Conservation (phyloP, 2,888 invertebrate genomes). For the Hemithea aestivaria region DNA sequence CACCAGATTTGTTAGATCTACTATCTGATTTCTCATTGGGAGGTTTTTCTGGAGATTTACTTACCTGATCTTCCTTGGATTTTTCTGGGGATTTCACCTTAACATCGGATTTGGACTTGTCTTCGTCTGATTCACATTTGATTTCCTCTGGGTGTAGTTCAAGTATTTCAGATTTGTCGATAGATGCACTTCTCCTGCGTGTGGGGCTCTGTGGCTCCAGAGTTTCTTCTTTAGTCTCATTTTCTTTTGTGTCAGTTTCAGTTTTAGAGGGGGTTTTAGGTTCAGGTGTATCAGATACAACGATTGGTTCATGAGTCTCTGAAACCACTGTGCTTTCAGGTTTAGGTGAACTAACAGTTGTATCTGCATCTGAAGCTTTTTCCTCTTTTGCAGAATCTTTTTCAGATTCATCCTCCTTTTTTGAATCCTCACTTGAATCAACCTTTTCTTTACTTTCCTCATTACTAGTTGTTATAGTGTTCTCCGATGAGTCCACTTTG, state of each 20-base stretch:
- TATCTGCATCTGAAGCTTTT: conserved; percentile 45
- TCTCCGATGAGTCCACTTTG: conserved; percentile 26
- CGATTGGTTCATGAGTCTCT: conserved; percentile 31
- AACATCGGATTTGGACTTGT: conserved; percentile 38
- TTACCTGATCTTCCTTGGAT: conserved; percentile 56
- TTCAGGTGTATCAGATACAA: no score
- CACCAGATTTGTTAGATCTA: conserved; percentile 61
- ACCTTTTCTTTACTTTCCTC: conserved; percentile 15
- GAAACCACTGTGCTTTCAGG: conserved; percentile 45
- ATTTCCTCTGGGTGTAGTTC: conserved; percentile 62
- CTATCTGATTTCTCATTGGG: conserved; percentile 48
- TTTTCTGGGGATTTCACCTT: conserved; percentile 28
- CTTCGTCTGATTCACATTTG: conserved; percentile 51
- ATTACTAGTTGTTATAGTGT: conserved; percentile 23
- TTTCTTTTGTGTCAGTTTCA: conserved; percentile 22
- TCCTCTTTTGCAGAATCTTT: conserved; percentile 25
- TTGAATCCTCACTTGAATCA: conserved; percentile 23
- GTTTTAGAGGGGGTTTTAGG: conserved; percentile 17
- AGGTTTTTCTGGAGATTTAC: conserved; percentile 58
- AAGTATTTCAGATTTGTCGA: conserved; percentile 61
- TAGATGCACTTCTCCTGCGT: conserved; percentile 43
- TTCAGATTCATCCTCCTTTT: conserved; percentile 23
- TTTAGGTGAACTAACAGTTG: conserved; percentile 56
- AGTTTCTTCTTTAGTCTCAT: conserved; percentile 17
- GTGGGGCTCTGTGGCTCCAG: conserved; percentile 25